Evolutionary conservation across 2,888 invertebrate species (phyloP).

Genomic region (Exephanes ischioxanthus): DNA sequence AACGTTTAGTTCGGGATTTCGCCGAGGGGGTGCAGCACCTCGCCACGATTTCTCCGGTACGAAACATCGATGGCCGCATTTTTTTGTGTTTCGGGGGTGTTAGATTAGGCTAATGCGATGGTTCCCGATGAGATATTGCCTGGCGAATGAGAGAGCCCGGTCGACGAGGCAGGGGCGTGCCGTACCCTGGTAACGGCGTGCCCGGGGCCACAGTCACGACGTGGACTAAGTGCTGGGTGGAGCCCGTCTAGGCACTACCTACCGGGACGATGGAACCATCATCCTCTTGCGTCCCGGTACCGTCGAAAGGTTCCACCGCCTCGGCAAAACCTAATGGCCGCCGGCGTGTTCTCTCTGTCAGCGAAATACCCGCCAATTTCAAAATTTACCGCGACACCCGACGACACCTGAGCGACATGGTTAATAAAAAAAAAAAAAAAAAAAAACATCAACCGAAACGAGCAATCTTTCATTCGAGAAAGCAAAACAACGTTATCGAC

Average conservation of each 20-base stretch:
- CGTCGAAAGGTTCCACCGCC: slow-evolving; percentile 67
- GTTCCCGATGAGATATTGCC: slow-evolving; percentile 84
- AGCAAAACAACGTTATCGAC: background rate
- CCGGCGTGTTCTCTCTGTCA: slow-evolving; percentile 64
- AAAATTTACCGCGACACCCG: slow-evolving; percentile 48
- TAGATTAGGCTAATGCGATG: slow-evolving; percentile 85
- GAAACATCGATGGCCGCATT: slow-evolving; percentile 83
- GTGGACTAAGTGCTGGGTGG: slow-evolving; percentile 87
- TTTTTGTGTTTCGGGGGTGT: slow-evolving; percentile 79
- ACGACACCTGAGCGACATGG: slow-evolving; percentile 17
- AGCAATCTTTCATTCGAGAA: slow-evolving; percentile 3
- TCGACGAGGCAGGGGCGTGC: slow-evolving; percentile 85
- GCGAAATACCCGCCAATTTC: slow-evolving; percentile 59
- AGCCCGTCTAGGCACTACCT: slow-evolving; percentile 85
- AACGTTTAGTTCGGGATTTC: slow-evolving; percentile 76
- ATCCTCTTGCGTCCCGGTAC: slow-evolving; percentile 77
- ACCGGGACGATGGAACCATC: slow-evolving; percentile 83
- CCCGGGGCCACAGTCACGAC: slow-evolving; percentile 84
- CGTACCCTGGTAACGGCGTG: slow-evolving; percentile 88
- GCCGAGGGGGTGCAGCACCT: slow-evolving; percentile 82
- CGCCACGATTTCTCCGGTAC: slow-evolving; percentile 78
- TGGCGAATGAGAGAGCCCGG: slow-evolving; percentile 85
- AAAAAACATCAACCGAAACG: slow-evolving; percentile 60
- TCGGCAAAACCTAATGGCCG: slow-evolving; percentile 81
- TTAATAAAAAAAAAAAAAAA: background rate